Conservation (phyloP, 2,113 vertebrate species). For the Grammomys surdaster region DNA sequence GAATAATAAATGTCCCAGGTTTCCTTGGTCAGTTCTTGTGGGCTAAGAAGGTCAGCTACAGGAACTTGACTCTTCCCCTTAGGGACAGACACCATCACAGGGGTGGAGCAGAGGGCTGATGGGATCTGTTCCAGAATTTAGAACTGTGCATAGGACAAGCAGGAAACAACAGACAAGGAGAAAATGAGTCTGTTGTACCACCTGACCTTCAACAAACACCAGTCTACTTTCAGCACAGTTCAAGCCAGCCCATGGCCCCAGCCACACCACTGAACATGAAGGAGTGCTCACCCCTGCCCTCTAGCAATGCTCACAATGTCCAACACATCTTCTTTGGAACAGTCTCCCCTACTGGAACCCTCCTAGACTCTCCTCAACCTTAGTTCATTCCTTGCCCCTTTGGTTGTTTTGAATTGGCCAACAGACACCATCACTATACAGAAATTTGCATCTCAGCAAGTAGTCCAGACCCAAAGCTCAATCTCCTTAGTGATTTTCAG, state of each 20-base stretch:
- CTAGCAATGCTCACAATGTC: neutral
- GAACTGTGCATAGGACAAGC: neutral
- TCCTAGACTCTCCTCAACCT: no score
- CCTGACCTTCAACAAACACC: neutral
- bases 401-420: neutral
- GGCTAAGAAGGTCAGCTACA: no score
- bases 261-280: rapidly evolving
- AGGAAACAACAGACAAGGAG: neutral
- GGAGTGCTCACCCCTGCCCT: neutral
- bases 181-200: neutral
- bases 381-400: no score
- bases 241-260: neutral
- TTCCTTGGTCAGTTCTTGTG: neutral
- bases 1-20: neutral
- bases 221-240: neutral
- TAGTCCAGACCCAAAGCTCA: neutral
- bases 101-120: no score
- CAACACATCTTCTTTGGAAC: neutral
- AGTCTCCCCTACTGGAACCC: neutral
- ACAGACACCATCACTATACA: neutral
- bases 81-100: neutral
- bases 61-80: neutral
- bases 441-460: neutral
- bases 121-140: neutral
- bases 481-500: neutral